These are phyloP conservation scores for Phasianus colchicus DNA, from an alignment of 2,113 vertebrate genomes.

Conservation along the genomic window DNA sequence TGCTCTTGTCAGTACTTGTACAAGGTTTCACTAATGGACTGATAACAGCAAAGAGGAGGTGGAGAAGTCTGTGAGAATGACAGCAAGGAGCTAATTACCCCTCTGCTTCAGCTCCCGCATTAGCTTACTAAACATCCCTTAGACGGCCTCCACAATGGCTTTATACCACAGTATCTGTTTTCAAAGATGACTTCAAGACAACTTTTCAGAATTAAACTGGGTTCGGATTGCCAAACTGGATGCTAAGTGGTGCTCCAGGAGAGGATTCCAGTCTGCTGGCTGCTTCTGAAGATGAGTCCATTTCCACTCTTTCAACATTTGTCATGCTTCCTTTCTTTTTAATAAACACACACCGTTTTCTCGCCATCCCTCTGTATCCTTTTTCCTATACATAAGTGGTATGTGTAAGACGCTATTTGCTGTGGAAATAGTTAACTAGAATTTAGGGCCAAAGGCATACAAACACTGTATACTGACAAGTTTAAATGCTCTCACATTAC, in stretches of 20 bases:
- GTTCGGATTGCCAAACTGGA: neutral
- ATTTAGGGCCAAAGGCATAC: neutral
- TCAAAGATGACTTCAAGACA: neutral
- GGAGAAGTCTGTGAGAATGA: conserved; percentile 71
- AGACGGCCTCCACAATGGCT: neutral
- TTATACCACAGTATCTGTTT: neutral
- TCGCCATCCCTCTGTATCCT: neutral
- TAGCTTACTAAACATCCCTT: neutral
- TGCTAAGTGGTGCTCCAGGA: neutral
- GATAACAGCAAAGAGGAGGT: conserved; percentile 80
- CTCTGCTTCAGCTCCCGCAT: conserved; percentile 42
- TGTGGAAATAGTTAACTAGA: neutral
- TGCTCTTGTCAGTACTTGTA: conserved; percentile 68
- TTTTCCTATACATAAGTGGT: neutral
- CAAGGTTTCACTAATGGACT: conserved; percentile 82
- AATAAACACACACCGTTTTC: neutral
- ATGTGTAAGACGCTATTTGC: neutral
- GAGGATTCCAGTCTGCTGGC: neutral
- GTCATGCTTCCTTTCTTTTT: neutral
- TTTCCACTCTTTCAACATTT: neutral
- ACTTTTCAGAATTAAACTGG: neutral
- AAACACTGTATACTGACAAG: neutral
- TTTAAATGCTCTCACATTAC: neutral
- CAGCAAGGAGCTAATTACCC: conserved; percentile 81
- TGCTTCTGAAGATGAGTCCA: neutral